Percentiles rank a stretch among this genome's conserved stretches.
Conservation (phyloP, 1,140 invertebrate genomes). For the Goniozus legneri region DNA sequence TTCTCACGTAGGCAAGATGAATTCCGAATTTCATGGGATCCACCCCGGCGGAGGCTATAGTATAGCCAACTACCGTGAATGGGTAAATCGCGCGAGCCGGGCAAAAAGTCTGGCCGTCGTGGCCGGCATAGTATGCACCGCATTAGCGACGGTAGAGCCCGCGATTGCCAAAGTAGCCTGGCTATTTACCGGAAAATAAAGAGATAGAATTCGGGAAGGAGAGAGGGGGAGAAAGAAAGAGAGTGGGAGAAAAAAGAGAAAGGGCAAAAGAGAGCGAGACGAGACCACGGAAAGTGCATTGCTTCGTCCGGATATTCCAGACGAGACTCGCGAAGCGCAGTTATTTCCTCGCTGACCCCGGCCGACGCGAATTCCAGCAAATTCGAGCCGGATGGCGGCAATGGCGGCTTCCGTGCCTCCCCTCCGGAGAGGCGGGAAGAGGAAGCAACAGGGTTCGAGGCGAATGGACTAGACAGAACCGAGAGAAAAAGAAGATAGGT, state of each 20-base stretch:
- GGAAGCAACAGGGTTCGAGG: neutral
- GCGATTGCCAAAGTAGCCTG: slow-evolving; percentile 1
- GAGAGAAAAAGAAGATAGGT: neutral
- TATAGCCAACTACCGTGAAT: no score
- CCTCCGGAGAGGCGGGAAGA: slow-evolving; percentile 1
- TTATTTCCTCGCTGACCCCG: slow-evolving; percentile 37
- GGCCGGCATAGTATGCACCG: slow-evolving; percentile 13
- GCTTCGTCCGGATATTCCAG: slow-evolving; percentile 21
- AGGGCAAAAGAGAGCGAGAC: slow-evolving; percentile 3
- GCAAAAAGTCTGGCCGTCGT: no score
- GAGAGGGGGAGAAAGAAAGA: neutral
- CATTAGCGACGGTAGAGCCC: slow-evolving; percentile 9
- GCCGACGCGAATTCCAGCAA: slow-evolving; percentile 24
- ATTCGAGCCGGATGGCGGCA: slow-evolving; percentile 19
- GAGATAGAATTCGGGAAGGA: no score
- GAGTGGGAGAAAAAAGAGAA: neutral
- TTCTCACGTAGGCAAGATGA: no score
- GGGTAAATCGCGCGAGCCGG: no score
- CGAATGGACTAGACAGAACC: slow-evolving; percentile 6
- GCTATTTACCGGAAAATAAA: neutral
- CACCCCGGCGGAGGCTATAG: no score
- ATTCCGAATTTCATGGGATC: no score
- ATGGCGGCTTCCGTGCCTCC: no score
- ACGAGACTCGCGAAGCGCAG: slow-evolving; percentile 27
- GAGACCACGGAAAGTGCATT: slow-evolving; percentile 7